Percentiles rank a stretch among this genome's conserved stretches.
phyloP scores from a whole-genome alignment of 1,140 invertebrate species.

The Drosophila nasuta region DNA sequence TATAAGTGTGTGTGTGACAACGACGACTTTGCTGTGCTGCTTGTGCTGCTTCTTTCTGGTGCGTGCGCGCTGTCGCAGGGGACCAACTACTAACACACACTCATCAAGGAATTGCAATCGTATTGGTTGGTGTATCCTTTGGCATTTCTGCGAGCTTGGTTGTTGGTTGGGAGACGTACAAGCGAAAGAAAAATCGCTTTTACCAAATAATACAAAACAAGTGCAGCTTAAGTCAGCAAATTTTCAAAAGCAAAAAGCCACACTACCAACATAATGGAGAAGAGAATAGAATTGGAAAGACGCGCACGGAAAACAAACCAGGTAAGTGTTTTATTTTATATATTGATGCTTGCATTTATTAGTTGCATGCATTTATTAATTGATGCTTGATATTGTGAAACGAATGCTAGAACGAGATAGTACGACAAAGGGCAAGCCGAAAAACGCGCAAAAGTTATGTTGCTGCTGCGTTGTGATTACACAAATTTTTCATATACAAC shows the following conservation, averaged over 20 bases:
- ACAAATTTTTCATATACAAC: constrained; percentile 50
- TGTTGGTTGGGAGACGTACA: constrained; percentile 39
- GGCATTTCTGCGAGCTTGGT: constrained; percentile 68
- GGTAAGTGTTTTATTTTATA: constrained; percentile 87
- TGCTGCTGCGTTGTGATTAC: constrained; percentile 44
- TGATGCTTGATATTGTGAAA: constrained; percentile 31
- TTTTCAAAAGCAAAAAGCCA: constrained; percentile 46
- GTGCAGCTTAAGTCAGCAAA: constrained; percentile 44
- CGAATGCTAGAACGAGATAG: not conserved
- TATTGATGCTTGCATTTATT: too few species aligned
- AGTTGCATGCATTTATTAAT: constrained; percentile 11
- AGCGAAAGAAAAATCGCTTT: constrained; percentile 50
- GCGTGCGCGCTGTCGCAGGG: constrained; percentile 75
- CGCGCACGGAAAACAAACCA: constrained; percentile 92
- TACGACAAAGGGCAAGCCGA: constrained; percentile 15
- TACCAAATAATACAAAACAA: constrained; percentile 62
- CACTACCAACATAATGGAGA: constrained; percentile 90
- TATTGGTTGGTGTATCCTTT: constrained; percentile 68
- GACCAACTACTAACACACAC: constrained; percentile 53
- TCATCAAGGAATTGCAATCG: constrained; percentile 34
- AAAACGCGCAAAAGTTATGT: constrained; percentile 67
- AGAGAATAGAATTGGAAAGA: constrained; percentile 95
- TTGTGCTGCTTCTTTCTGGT: constrained; percentile 47
- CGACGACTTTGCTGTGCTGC: constrained; percentile 53
- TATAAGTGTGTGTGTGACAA: constrained; percentile 49